Evolutionary conservation across 2,113 vertebrate genomes (phyloP).

Genomic region (Triplophysa rosa): DNA sequence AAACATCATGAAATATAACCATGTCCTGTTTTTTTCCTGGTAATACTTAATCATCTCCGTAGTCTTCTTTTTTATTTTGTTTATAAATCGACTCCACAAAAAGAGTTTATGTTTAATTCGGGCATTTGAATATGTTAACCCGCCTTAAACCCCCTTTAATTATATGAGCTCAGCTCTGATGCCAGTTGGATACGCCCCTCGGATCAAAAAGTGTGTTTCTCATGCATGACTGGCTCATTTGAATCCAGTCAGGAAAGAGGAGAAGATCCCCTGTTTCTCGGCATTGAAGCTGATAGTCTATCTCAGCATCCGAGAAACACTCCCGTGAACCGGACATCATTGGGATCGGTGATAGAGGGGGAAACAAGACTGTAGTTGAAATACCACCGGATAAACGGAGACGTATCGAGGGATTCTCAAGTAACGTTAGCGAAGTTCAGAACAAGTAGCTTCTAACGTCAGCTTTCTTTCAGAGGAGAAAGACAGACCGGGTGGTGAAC

Average conservation of each 20-base stretch:
- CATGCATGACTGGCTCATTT: conserved; percentile 63
- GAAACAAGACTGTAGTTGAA: background rate
- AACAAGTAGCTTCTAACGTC: background rate
- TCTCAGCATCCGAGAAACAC: conserved; percentile 43
- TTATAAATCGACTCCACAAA: background rate
- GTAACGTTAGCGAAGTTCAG: background rate
- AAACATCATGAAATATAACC: background rate
- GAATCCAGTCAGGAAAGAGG: conserved; percentile 51
- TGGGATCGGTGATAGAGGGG: background rate
- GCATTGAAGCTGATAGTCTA: conserved; percentile 52
- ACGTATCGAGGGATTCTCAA: background rate
- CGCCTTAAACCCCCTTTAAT: conserved; percentile 31
- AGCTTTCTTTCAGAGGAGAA: background rate
- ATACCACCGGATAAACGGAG: background rate
- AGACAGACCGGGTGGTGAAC: background rate
- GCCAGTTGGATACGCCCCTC: conserved; percentile 57
- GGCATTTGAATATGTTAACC: background rate
- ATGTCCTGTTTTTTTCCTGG: no score
- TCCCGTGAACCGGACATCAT: conserved; percentile 14
- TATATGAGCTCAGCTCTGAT: conserved; percentile 49
- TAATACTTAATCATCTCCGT: background rate
- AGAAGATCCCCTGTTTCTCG: conserved; percentile 35
- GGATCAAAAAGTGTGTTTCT: conserved; percentile 46
- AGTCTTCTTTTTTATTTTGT: background rate
- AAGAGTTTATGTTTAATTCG: background rate